A percentile compares a stretch with the other conserved stretches of the same genome.
phyloP scores from a whole-genome alignment of 2,888 invertebrate genomes.

The Boloria euphrosyne region DNA sequence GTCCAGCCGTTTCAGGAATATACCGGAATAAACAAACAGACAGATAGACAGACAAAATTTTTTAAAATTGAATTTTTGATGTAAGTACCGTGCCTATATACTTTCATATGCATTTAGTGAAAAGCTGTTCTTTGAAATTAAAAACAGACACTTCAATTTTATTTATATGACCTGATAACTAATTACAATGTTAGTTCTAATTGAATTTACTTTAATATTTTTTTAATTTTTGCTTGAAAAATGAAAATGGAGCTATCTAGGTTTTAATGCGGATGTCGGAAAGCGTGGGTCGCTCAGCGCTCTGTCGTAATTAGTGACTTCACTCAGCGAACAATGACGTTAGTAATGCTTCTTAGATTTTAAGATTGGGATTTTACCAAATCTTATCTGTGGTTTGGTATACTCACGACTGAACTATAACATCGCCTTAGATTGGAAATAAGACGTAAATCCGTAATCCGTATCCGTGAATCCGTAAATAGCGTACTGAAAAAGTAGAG shows the following conservation, averaged over 20 bases:
- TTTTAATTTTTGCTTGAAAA: conserved; percentile 1
- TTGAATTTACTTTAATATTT: conserved; percentile 14
- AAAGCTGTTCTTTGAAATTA: no score
- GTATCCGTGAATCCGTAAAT: neutral
- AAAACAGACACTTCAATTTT: no score
- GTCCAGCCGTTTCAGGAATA: no score
- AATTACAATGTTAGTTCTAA: conserved; percentile 15
- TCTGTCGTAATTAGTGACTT: conserved; percentile 41
- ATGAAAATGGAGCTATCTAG: neutral
- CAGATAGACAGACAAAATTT: no score
- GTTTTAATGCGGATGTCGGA: conserved; percentile 32
- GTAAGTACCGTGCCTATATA: no score
- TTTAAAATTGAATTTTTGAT: no score
- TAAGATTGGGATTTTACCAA: conserved; percentile 41
- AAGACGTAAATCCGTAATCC: conserved; percentile 11
- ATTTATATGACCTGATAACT: neutral
- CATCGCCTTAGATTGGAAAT: conserved; percentile 8
- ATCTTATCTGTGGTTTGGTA: conserved; percentile 31
- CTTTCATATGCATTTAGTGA: no score
- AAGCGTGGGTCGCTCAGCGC: conserved; percentile 30
- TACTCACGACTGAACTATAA: conserved; percentile 37
- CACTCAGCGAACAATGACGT: conserved; percentile 37
- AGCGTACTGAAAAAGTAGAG: conserved; percentile 3
- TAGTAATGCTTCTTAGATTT: conserved; percentile 36
- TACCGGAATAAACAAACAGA: no score